Conservation (phyloP, 2,797 vertebrate species). For the Chloroceryle amazona region DNA sequence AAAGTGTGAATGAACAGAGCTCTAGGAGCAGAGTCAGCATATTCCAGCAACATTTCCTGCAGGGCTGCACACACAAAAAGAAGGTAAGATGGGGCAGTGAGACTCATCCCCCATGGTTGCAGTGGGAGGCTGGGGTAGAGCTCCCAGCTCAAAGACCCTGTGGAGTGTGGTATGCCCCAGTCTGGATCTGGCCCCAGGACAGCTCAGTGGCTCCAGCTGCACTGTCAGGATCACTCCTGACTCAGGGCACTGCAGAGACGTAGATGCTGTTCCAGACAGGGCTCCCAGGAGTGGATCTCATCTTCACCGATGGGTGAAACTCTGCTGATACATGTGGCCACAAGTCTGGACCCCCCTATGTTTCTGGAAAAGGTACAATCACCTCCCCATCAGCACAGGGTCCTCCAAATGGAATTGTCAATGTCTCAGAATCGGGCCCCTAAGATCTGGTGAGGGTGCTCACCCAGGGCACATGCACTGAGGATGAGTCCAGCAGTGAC, state of each 20-base stretch:
- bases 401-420: background rate
- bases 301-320: background rate
- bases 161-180: background rate
- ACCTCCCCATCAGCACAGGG: background rate
- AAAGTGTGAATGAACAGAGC: conserved; percentile 45
- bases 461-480: rapidly evolving
- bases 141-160: background rate
- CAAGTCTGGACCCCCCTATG: background rate
- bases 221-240: background rate
- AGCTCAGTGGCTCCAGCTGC: background rate
- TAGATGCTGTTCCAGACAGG: background rate
- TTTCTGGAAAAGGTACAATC: background rate
- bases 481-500: rapidly evolving
- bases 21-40: background rate
- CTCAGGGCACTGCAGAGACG: background rate
- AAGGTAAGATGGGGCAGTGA: background rate
- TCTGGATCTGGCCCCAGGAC: background rate
- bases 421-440: background rate
- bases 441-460: background rate
- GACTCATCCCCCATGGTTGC: background rate
- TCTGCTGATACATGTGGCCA: too few species aligned
- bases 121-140: background rate
- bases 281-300: background rate
- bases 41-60: background rate
- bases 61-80: rapidly evolving